These are phyloP conservation scores for Tetragonisca angustula DNA, from an alignment of 2,888 invertebrate species.

Conservation along the genomic window DNA sequence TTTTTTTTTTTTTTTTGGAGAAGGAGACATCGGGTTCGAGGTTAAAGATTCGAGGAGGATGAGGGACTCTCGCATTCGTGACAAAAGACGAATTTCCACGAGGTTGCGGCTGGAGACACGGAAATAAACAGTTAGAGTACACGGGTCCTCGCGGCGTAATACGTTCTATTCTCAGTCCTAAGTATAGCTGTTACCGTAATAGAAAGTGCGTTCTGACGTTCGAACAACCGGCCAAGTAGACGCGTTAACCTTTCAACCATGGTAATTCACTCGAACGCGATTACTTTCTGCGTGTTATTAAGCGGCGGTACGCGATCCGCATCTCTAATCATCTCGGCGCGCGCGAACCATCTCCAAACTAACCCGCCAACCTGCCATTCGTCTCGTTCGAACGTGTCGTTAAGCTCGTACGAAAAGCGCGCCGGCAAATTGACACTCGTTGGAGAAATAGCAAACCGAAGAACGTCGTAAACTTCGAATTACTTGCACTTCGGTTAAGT, in stretches of 20 bases:
- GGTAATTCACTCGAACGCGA: constrained; percentile 13
- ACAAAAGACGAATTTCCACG: not conserved
- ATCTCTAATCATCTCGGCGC: constrained; percentile 8
- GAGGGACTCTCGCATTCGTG: no score
- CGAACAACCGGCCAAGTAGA: constrained; percentile 32
- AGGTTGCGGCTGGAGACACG: not conserved
- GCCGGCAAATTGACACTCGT: not conserved
- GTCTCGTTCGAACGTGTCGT: not conserved
- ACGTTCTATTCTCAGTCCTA: not conserved
- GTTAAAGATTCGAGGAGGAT: not conserved
- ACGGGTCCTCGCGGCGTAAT: not conserved
- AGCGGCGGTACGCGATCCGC: constrained; percentile 12
- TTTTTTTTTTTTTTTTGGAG: not conserved
- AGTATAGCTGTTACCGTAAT: constrained; percentile 45
- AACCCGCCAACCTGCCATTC: not conserved
- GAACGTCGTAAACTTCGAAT: not conserved
- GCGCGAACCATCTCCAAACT: not conserved
- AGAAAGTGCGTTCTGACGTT: constrained; percentile 32
- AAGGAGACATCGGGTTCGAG: not conserved
- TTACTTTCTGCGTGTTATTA: constrained; percentile 11
- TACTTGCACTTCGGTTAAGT: not conserved
- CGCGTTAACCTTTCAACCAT: constrained; percentile 44
- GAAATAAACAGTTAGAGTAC: not conserved
- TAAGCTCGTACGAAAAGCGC: not conserved
- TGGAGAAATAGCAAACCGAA: not conserved